Base-by-base conservation (phyloP, 2,888 invertebrate genomes). In the Agonopterix arenella region DNA sequence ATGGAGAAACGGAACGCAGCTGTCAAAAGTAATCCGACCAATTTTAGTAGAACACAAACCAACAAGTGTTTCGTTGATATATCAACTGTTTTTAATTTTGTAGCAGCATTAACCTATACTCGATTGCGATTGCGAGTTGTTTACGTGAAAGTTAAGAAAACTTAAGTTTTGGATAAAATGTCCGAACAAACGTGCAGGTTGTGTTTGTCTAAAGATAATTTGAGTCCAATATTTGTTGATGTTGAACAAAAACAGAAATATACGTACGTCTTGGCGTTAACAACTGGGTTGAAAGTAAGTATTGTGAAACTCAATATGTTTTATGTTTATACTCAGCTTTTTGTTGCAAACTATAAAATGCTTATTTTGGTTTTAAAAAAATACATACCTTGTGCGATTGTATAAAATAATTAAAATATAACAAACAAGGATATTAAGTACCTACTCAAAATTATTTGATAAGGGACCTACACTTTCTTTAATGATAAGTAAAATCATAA, bases 161-260 rank as follows among this genome's bases (percentile, higher is more conserved):
- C 40, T 9, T 40, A 40, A 40, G n/a, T 40, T 40, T n/a, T 40
- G 40, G 9, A 40, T 37, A 53, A 50, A 55, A 56, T 57, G 54
- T 44, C n/a, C 2, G 40, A 40, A 40, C 10, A 40, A 40, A 37
- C 53, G 28, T 69, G 69, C 44, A 58, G 69, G 57, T 60, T 69
- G 38, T 69, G 68, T 52, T 56, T 68, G 13, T 47, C 47, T 43
- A 48, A 52, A 10, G 44, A 45, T 1, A 55, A 62, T 57, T 64
- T 67, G 28, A 18, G 28, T 16, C 44, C 55, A 8, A 53, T 67
- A 47, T 66, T 56, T 36, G 42, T 46, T 1, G 41, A 55, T 51
- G 13, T 11, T 1, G 46, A 45, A n/a, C 41, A 55, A 47, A 41
- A 4, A 47, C 50, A 51, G 9, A 48, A 36, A 36, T 53, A 50